Conservation (phyloP, 64 coral and sea anemone genomes). For the Stichodactyla helianthus region DNA sequence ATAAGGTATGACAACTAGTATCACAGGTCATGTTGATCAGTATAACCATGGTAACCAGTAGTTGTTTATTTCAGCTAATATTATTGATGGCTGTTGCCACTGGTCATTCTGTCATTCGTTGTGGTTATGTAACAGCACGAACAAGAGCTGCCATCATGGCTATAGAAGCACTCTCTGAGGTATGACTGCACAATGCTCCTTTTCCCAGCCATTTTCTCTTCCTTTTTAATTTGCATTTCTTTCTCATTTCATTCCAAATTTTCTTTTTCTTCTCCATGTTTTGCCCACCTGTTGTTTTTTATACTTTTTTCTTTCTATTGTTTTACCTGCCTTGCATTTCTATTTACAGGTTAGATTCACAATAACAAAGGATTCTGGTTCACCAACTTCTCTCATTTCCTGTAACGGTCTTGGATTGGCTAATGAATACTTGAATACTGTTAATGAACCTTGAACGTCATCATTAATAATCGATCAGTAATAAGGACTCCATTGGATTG, state of each 20-base stretch:
- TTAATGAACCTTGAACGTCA: background rate
- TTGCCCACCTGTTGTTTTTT: background rate
- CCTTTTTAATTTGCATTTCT: background rate
- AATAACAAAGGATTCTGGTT: background rate
- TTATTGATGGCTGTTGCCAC: slow-evolving; percentile 34
- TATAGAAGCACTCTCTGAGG: slow-evolving; percentile 37
- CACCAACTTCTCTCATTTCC: background rate
- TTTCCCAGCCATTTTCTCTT: background rate
- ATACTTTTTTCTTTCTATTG: background rate
- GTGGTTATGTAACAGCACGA: background rate
- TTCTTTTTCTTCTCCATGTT: background rate
- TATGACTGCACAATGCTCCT: background rate
- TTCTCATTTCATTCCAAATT: background rate
- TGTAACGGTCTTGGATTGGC: slow-evolving; percentile 4
- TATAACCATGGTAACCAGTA: background rate
- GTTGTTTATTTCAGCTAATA: slow-evolving; percentile 14
- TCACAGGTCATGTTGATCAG: background rate
- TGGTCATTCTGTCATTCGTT: slow-evolving; percentile 28
- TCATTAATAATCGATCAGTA: too few species aligned
- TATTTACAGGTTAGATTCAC: slow-evolving; percentile 3
- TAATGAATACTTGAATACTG: background rate
- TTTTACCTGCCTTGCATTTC: background rate
- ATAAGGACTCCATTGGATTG: background rate
- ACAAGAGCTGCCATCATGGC: slow-evolving; percentile 34
- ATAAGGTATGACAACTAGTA: background rate